Evolutionary conservation across 2,888 invertebrate species (phyloP).

Genomic region (Tanytarsus gracilentus): DNA sequence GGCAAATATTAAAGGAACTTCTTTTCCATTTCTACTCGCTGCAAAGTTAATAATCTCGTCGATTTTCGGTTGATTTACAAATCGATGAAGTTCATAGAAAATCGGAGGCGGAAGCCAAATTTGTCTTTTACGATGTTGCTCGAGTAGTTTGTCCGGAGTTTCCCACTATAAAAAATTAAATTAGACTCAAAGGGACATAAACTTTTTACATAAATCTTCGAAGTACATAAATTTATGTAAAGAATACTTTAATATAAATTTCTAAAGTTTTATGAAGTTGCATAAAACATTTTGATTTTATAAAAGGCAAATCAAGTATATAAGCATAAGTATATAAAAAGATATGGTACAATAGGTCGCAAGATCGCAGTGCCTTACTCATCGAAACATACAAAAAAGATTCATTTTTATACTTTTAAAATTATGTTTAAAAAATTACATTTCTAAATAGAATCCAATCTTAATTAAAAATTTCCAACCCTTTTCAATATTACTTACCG

Average conservation of each 20-base stretch:
- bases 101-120: slow-evolving; percentile 62
- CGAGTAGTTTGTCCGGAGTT: slow-evolving; percentile 43
- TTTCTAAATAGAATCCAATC: background rate
- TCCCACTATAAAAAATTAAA: slow-evolving; percentile 63
- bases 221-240: no score
- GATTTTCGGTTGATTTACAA: slow-evolving; percentile 49
- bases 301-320: no score
- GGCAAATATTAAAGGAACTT: slow-evolving; percentile 49
- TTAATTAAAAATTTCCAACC: slow-evolving; percentile 34
- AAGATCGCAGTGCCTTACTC: no score
- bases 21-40: slow-evolving; percentile 46
- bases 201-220: no score
- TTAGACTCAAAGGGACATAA: no score
- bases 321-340: no score
- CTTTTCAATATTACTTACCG: background rate
- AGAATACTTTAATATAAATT: no score
- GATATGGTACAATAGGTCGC: no score
- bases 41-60: slow-evolving; percentile 53
- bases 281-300: no score
- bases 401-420: background rate
- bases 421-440: slow-evolving; percentile 6
- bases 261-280: no score
- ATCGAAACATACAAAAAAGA: no score
- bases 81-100: slow-evolving; percentile 59
- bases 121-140: slow-evolving; percentile 33